Conservation (phyloP, 1,140 invertebrate genomes). For the Megathymus violae region DNA sequence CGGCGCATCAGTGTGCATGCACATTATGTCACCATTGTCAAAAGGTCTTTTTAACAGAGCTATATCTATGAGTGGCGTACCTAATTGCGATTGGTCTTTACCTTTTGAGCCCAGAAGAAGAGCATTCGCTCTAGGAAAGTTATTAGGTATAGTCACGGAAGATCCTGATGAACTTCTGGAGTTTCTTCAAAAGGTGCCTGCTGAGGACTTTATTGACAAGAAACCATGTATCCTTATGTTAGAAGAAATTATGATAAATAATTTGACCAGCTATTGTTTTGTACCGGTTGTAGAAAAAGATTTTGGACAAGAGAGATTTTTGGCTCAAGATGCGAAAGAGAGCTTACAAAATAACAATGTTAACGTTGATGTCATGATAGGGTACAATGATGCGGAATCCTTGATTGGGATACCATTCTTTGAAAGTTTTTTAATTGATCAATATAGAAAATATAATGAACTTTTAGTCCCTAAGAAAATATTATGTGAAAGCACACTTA, state of each 20-base stretch:
- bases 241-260: constrained; percentile 47
- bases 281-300: constrained; percentile 74
- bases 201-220: constrained; percentile 61
- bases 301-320: constrained; percentile 64
- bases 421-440: constrained; percentile 40
- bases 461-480: constrained; percentile 52
- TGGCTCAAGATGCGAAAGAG: constrained; percentile 56
- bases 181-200: constrained; percentile 75
- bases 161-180: constrained; percentile 66
- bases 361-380: constrained; percentile 85
- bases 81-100: constrained; percentile 48
- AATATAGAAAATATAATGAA: constrained; percentile 55
- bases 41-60: constrained; percentile 63
- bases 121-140: constrained; percentile 51
- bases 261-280: constrained; percentile 56
- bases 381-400: constrained; percentile 84
- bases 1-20: constrained; percentile 67
- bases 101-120: constrained; percentile 47
- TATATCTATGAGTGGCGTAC: constrained; percentile 59
- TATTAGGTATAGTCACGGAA: constrained; percentile 49
- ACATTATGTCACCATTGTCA: constrained; percentile 69
- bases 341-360: constrained; percentile 69
- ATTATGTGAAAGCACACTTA: constrained; percentile 37
- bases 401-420: constrained; percentile 44
- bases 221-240: constrained; percentile 45